Conservation (phyloP, 2,113 vertebrate genomes). For the Amphilophus citrinellus region DNA sequence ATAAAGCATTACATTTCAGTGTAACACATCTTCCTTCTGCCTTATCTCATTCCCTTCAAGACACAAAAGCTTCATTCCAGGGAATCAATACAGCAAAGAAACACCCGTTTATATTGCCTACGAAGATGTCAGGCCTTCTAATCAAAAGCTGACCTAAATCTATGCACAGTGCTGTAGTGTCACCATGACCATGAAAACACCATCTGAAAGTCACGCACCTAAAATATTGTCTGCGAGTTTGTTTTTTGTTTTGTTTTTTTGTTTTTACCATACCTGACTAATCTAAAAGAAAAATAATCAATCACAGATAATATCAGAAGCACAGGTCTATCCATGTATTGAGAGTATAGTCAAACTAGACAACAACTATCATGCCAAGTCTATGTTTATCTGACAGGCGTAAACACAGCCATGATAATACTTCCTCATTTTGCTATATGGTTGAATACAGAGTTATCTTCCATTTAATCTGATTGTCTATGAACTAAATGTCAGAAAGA, state of each 20-base stretch:
- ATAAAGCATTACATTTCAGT: neutral
- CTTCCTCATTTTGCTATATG: slow-evolving; percentile 41
- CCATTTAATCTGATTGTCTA: slow-evolving; percentile 80
- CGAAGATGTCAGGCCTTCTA: neutral
- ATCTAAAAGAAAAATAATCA: slow-evolving; percentile 51
- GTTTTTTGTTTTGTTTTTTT: neutral
- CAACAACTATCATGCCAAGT: slow-evolving; percentile 69
- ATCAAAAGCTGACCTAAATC: slow-evolving; percentile 36
- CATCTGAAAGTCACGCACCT: slow-evolving; percentile 26
- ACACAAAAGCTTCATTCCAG: slow-evolving; percentile 15
- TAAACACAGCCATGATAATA: slow-evolving; percentile 36
- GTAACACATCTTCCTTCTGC: neutral
- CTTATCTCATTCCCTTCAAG: slow-evolving; percentile 8
- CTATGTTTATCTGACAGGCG: slow-evolving; percentile 60
- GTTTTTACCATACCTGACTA: slow-evolving; percentile 19
- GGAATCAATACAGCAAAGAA: slow-evolving; percentile 12
- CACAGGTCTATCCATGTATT: slow-evolving; percentile 56
- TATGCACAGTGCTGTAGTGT: slow-evolving; percentile 60
- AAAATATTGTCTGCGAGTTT: slow-evolving; percentile 35
- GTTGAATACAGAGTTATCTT: slow-evolving; percentile 50
- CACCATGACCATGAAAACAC: slow-evolving; percentile 42
- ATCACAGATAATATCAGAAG: slow-evolving; percentile 60
- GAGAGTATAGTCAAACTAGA: slow-evolving; percentile 67
- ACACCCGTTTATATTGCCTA: neutral
- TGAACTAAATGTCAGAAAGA: slow-evolving; percentile 67